These are phyloP conservation scores for Sus cebifrons DNA, from an alignment of 2,797 vertebrate species.

Conservation along the genomic window DNA sequence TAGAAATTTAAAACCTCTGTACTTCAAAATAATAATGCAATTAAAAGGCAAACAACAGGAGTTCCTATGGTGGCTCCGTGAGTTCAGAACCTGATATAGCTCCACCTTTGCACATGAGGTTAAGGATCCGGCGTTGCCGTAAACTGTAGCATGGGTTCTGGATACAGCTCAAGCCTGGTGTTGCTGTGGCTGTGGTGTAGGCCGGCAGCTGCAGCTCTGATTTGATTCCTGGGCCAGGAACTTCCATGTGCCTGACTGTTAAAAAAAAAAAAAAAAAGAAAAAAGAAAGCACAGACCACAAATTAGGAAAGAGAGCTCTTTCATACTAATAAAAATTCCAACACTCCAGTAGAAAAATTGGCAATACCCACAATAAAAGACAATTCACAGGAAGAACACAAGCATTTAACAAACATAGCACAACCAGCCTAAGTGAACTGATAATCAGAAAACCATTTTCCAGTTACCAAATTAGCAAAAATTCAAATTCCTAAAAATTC, in stretches of 20 bases:
- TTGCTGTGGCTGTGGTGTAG: no score
- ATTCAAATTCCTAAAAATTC: not conserved
- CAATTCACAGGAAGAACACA: not conserved
- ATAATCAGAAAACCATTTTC: not conserved
- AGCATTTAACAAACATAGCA: not conserved
- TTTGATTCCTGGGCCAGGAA: no score
- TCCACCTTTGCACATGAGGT: no score
- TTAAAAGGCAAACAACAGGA: not conserved
- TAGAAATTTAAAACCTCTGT: not conserved
- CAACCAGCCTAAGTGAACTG: fast-evolving
- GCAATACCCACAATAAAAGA: not conserved
- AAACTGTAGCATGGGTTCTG: no score
- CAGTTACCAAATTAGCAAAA: not conserved
- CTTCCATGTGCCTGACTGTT: no score
- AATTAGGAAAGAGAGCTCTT: not conserved
- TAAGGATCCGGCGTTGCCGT: no score
- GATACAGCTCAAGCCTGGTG: no score
- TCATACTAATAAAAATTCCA: not conserved
- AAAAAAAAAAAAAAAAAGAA: no score
- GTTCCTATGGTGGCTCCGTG: no score
- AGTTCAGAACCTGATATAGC: no score
- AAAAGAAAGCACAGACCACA: no score
- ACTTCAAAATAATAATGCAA: not conserved
- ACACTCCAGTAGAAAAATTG: not conserved
- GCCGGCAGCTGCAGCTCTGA: no score